These are phyloP conservation scores for Microplitis demolitor DNA, from an alignment of 1,140 invertebrate genomes.

Conservation along the genomic window DNA sequence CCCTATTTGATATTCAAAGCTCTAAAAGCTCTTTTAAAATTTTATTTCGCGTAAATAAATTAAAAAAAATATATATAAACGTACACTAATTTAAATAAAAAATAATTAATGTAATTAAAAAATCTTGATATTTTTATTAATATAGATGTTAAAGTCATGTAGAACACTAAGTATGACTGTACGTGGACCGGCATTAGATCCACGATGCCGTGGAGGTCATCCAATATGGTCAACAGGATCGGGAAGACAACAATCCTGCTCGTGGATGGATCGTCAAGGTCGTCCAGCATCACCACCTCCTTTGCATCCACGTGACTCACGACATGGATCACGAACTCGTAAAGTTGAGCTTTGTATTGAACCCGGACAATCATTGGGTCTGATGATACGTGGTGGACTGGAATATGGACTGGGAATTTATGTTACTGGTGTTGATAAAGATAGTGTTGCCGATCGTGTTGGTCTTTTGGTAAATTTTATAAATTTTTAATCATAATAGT, in stretches of 20 bases:
- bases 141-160: constrained; percentile 87
- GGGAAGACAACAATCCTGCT: constrained; percentile 79
- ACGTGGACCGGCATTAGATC: constrained; percentile 68
- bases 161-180: constrained; percentile 86
- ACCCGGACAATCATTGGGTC: constrained; percentile 84
- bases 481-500: background rate
- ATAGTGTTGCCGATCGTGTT: constrained; percentile 86
- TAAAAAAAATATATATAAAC: too few species aligned
- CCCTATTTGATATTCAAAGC: too few species aligned
- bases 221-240: constrained; percentile 60
- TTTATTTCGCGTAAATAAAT: too few species aligned
- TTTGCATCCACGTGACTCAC: constrained; percentile 52
- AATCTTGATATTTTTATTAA: too few species aligned
- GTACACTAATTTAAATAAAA: background rate
- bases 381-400: constrained; percentile 91
- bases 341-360: constrained; percentile 85
- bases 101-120: background rate
- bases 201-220: constrained; percentile 56
- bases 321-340: constrained; percentile 54
- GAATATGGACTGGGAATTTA: constrained; percentile 95
- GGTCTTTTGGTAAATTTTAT: constrained; percentile 79
- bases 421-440: constrained; percentile 90
- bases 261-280: constrained; percentile 90
- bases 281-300: constrained; percentile 82
- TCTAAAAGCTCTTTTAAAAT: too few species aligned